Base-by-base conservation (phyloP, 2,797 vertebrate genomes). In the Emydoidea blandingii region DNA sequence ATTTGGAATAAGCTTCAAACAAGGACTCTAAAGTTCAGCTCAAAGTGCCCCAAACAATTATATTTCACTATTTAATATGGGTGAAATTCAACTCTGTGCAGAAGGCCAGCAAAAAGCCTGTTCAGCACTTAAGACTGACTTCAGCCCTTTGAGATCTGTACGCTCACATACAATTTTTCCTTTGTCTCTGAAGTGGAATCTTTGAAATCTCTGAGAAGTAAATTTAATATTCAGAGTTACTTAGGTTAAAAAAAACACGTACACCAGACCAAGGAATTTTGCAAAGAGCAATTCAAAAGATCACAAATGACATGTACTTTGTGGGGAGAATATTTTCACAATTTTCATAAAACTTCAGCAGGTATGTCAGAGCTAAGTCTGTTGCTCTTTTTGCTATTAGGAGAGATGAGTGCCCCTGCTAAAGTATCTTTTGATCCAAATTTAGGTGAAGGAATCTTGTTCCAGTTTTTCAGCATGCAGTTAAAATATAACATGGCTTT, bases 261-360 rank as follows among this genome's bases (percentile, higher is more conserved):
- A 83, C 79, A 18, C 7, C 56, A 57, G 21, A 84, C 59, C 76
- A 72, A 31, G 83, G 88, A 81, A 56, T n/a, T 47, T 92, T 57
- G 37, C 81, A 56, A 76, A 76, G 49, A n/a, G 25, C 50, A 87
- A 89, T 54, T 37, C 10, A 74, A 87, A 81, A 92, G 79, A 79
- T 87, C 85, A 87, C 41, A 81, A 62, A 54, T 92, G 83, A 83
- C 29, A 50, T 47, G 72, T 52, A 49, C 34, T 79, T 15, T 27
- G 11, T 50, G 89, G 88, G n/a, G 54, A 56, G 54, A 56, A 56
- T 54, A 54, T 54, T 54, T 54, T 79, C n/a, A 2, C 8, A 52
- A 89, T 94, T 91, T 90, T 68, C 68, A 80, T 25, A 92, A 79
- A 81, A 82, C 19, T 56, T 95, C 92, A 79, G 86, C 56, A 89